phyloP scores from a whole-genome alignment of 2,888 invertebrate species.

The Cerceris ruficornis region DNA sequence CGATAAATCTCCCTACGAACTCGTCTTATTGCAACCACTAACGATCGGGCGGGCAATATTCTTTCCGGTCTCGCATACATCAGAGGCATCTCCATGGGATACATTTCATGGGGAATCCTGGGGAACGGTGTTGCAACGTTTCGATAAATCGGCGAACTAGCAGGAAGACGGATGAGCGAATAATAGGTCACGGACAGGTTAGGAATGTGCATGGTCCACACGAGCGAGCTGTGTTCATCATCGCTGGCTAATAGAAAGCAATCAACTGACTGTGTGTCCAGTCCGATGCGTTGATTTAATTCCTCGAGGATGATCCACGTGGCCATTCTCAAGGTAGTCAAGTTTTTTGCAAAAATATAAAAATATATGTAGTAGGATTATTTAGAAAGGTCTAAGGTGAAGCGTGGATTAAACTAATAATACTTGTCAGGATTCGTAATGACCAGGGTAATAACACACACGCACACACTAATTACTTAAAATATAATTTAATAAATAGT shows the following conservation, averaged over 20 bases:
- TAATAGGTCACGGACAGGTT: conserved; percentile 30
- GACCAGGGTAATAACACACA: too few species aligned
- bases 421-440: too few species aligned
- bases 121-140: conserved; percentile 8
- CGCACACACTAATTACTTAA: too few species aligned
- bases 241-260: conserved; percentile 16
- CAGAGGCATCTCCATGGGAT: background rate
- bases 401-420: too few species aligned
- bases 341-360: too few species aligned
- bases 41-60: too few species aligned
- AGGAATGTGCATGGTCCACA: background rate
- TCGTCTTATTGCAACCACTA: too few species aligned
- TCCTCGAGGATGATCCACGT: background rate
- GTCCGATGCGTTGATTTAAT: background rate
- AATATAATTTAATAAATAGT: too few species aligned
- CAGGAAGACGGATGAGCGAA: conserved; percentile 7
- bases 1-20: too few species aligned
- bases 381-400: too few species aligned
- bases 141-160: conserved; percentile 1
- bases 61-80: too few species aligned
- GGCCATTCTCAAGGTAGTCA: background rate
- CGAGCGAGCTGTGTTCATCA: conserved; percentile 4
- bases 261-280: conserved; percentile 10
- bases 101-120: background rate
- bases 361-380: too few species aligned